Evolutionary conservation across 2,113 vertebrate species (phyloP).

Genomic region (Merops nubicus): DNA sequence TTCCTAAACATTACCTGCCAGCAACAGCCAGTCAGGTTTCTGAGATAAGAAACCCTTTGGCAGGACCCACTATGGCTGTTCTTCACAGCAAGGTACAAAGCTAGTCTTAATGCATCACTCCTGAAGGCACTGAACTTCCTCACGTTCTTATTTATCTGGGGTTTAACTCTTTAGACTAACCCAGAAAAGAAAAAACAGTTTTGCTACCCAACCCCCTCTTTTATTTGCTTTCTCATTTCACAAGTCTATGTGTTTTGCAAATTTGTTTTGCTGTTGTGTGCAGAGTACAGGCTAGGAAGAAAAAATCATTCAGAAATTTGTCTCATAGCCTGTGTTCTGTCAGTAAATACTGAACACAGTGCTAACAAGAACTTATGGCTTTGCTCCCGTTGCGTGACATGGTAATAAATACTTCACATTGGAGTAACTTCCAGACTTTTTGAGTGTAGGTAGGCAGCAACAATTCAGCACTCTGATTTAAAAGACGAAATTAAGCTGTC

Average conservation of each 20-base stretch:
- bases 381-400: neutral
- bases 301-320: neutral
- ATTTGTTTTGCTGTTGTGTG: neutral
- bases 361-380: neutral
- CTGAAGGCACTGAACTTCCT: neutral
- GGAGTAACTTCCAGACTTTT: neutral
- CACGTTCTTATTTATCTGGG: neutral
- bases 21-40: neutral
- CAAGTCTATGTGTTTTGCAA: neutral
- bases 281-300: neutral
- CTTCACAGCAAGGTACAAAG: neutral
- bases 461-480: neutral
- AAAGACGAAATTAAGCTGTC: slow-evolving; percentile 1
- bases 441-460: neutral
- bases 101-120: neutral
- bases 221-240: neutral
- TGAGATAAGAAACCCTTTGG: neutral
- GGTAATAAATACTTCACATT: neutral
- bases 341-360: neutral
- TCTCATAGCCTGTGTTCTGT: neutral
- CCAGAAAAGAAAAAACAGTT: neutral
- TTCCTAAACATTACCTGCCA: neutral
- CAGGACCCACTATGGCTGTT: neutral
- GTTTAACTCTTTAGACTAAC: neutral
- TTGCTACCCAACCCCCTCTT: neutral